phyloP scores from a whole-genome alignment of 1,140 invertebrate genomes.

The Hypsibius dujardini region DNA sequence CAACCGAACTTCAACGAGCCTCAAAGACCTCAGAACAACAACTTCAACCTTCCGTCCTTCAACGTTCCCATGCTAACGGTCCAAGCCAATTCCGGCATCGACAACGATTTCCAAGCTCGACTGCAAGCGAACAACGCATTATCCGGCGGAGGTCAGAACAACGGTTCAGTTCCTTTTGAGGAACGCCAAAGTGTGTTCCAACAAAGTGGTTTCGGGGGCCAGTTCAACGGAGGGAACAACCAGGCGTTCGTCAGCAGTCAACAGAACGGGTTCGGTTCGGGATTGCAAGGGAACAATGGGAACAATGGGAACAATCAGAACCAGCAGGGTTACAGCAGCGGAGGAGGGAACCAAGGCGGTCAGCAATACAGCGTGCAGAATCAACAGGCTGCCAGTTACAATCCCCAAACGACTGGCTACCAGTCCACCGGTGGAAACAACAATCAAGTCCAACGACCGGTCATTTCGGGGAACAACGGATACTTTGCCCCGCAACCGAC shows the following conservation, averaged over 20 bases:
- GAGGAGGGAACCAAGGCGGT: neutral
- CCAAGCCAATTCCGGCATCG: too few relatives aligned
- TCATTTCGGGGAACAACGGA: neutral
- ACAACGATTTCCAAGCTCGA: too few relatives aligned
- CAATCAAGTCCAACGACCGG: neutral
- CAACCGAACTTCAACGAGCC: too few relatives aligned
- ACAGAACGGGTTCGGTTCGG: neutral
- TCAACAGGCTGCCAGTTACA: neutral
- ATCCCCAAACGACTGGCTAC: neutral
- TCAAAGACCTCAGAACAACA: too few relatives aligned
- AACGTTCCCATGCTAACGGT: too few relatives aligned
- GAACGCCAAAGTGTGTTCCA: too few relatives aligned
- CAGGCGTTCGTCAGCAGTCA: neutral
- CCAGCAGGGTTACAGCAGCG: neutral
- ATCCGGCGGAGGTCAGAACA: too few relatives aligned
- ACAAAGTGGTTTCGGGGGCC: too few relatives aligned
- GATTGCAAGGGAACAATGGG: neutral
- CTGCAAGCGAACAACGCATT: too few relatives aligned
- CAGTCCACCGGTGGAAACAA: neutral
- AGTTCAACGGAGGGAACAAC: too few relatives aligned
- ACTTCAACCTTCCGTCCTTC: too few relatives aligned
- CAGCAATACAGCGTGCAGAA: neutral
- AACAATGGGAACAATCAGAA: neutral
- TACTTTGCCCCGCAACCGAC: constrained; percentile 1
- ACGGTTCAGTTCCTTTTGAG: too few relatives aligned